Evolutionary conservation across 1,140 invertebrate species (phyloP).

Genomic region (Heliconius himera): DNA sequence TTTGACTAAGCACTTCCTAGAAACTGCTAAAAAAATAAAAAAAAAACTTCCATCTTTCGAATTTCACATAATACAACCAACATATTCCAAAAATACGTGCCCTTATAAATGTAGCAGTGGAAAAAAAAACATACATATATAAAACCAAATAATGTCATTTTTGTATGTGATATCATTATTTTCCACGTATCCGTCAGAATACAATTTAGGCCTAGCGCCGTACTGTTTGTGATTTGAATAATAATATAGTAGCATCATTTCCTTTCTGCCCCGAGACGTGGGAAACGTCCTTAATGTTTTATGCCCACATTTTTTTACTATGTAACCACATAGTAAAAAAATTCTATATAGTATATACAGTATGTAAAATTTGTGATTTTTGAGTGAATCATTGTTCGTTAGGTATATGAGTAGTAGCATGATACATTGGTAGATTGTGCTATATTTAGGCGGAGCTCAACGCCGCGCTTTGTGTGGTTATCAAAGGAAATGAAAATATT

Average conservation of each 20-base stretch:
- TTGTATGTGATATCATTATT: constrained; percentile 45
- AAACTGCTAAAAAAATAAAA: no score
- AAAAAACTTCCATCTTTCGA: not conserved
- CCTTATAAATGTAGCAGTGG: not conserved
- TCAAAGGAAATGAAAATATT: no score
- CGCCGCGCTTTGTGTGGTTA: no score
- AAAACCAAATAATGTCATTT: constrained; percentile 31
- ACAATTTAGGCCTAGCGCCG: constrained; percentile 74
- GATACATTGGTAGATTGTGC: not conserved
- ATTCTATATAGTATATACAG: not conserved
- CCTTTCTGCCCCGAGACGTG: constrained; percentile 71
- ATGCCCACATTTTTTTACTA: constrained; percentile 42
- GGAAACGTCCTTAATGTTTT: constrained; percentile 74
- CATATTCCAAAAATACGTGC: not conserved
- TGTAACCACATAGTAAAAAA: not conserved
- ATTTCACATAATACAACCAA: not conserved
- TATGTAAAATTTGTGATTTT: not conserved
- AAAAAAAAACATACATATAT: constrained; percentile 6
- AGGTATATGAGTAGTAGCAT: not conserved
- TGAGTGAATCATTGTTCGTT: not conserved
- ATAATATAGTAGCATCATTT: constrained; percentile 76
- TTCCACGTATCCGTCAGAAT: constrained; percentile 51
- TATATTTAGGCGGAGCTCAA: not conserved
- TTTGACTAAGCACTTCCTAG: no score
- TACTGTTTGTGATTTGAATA: constrained; percentile 78